Conservation (phyloP, 64 coral and sea anemone species). For the Pachyseris speciosa region DNA sequence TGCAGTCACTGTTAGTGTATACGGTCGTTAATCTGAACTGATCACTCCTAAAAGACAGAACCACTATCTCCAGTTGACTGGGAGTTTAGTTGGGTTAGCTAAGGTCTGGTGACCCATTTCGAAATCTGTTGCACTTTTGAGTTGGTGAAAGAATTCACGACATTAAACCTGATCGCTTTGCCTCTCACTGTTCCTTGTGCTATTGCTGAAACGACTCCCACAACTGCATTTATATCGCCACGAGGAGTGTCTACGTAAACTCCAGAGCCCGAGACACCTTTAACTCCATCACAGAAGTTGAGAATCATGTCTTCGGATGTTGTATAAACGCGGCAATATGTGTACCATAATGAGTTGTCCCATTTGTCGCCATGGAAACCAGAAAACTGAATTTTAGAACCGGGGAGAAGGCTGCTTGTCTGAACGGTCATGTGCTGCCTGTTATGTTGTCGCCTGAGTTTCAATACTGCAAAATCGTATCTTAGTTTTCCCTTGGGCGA, state of each 20-base stretch:
- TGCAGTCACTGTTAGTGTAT: too few relatives aligned
- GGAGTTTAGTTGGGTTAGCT: too few relatives aligned
- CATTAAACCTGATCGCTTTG: constrained; percentile 40
- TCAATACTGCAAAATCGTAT: constrained; percentile 72
- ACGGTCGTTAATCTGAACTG: too few relatives aligned
- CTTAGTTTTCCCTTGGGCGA: not conserved
- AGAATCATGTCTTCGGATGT: constrained; percentile 48
- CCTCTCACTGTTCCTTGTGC: constrained; percentile 36
- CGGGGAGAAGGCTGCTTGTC: constrained; percentile 20
- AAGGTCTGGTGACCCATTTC: constrained; percentile 39
- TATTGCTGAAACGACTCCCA: constrained; percentile 70
- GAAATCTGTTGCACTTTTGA: constrained; percentile 35
- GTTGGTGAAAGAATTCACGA: constrained; percentile 44
- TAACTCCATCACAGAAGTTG: constrained; percentile 63
- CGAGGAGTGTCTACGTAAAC: constrained; percentile 40
- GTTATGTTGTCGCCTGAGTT: constrained; percentile 31
- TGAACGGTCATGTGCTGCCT: constrained; percentile 55
- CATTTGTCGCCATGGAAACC: constrained; percentile 71
- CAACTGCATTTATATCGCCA: constrained; percentile 42
- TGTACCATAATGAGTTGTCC: constrained; percentile 59
- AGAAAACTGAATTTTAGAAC: constrained; percentile 68
- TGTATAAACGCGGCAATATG: constrained; percentile 22
- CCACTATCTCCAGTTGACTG: too few relatives aligned
- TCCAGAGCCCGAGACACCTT: constrained; percentile 72
- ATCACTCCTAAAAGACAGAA: too few relatives aligned